Base-by-base conservation (phyloP, 2,888 invertebrate species). In the Tiphia femorata region DNA sequence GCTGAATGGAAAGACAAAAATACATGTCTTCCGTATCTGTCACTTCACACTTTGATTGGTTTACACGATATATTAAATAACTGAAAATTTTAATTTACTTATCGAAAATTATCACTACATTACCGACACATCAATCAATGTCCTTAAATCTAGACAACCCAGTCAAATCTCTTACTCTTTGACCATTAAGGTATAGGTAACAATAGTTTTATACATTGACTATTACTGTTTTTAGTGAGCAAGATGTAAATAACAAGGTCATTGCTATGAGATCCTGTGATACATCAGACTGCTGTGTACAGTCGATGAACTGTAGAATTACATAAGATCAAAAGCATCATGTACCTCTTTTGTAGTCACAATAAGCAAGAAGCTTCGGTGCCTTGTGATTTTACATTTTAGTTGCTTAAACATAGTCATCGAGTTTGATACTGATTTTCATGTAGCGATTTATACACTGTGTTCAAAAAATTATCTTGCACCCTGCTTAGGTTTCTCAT, bases 201-300 rank as follows among this genome's bases (percentile, higher is more conserved):
- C 66, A 53, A 65, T 55, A 67, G 57, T 65, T 70, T 74, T 70
- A 62, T 74, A 75, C 72, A 63, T 61, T 57, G 65, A 60, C 61
- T 66, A 64, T 62, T 67, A 64, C 42, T 61, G 30, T 53, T 67
- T 49, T 35, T 41, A 29, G 47, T 52, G 21, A 64, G 30, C 55
- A 60, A 56, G 49, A 37, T 57, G 49, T 62, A 69, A 65, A 59
- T 58, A 62, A 65, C 63, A 62, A 50, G 68, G 58, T 60, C 49
- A 53, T 38, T 23, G 47, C 51, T 44, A 51, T 57, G 64, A 69
- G 49, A 47, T 64, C 60, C 53, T 49, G 49, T 37, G 42, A 38
- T 53, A 30, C 49, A 54, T 52, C 29, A 41, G 55, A 41, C 37
- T 23, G 37, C 40, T 27, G 50, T 38, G 23, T 42, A 54, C 63